Evolutionary conservation across 2,888 invertebrate species (phyloP).

Genomic region (Meiosimyza decipiens): DNA sequence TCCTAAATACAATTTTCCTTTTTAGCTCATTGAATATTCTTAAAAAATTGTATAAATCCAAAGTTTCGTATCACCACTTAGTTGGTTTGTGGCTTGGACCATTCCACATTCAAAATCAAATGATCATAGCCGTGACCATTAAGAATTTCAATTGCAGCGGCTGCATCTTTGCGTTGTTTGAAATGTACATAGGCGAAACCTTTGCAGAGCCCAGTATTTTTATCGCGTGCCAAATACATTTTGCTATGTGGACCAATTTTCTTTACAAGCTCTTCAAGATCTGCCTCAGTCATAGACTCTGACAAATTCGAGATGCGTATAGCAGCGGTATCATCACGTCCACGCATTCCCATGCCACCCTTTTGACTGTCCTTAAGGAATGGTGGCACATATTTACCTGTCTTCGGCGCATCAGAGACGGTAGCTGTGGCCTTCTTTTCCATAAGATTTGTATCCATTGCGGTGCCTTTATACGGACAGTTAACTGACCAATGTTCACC

Average conservation of each 20-base stretch:
- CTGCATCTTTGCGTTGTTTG: conserved; percentile 89
- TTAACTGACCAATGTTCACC: conserved; percentile 99
- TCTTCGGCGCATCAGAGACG: conserved; percentile 61
- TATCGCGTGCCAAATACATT: conserved; percentile 95
- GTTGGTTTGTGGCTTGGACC: conserved; percentile 87
- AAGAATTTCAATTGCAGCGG: conserved; percentile 87
- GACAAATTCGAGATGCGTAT: conserved; percentile 97
- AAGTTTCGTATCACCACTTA: conserved; percentile 37
- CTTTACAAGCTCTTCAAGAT: conserved; percentile 95
- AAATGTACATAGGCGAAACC: conserved; percentile 99
- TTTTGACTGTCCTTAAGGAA: conserved; percentile 87
- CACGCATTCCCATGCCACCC: conserved; percentile 75
- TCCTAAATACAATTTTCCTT: neutral
- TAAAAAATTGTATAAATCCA: neutral
- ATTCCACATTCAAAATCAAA: conserved; percentile 97
- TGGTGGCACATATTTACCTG: conserved; percentile 86
- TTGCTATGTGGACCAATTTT: conserved; percentile 94
- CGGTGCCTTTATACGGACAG: conserved; percentile 97
- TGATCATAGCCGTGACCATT: conserved; percentile 98
- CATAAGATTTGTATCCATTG: conserved; percentile 75
- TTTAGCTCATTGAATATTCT: neutral
- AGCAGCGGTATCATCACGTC: conserved; percentile 86
- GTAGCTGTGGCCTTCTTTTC: conserved; percentile 69
- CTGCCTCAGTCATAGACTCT: conserved; percentile 93
- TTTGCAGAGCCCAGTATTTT: conserved; percentile 87